phyloP scores from a whole-genome alignment of 1,140 invertebrate species.

The Drosophila sturtevanti region DNA sequence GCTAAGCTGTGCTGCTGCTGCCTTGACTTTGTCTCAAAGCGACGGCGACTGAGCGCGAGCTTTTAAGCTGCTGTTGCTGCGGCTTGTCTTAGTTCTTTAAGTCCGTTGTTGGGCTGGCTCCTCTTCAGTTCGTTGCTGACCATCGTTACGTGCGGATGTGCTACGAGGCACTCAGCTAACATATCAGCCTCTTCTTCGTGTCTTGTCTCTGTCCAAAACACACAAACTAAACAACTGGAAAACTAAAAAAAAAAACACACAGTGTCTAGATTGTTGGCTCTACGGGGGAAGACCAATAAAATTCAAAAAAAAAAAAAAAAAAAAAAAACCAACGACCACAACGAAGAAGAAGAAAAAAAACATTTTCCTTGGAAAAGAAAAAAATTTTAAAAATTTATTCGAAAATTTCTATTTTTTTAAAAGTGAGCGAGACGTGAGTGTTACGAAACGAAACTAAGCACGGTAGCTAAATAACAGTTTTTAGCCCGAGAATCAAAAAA shows the following conservation, averaged over 20 bases:
- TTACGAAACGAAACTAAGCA: slow-evolving; percentile 18
- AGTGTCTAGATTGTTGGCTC: slow-evolving; percentile 19
- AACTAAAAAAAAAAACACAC: slow-evolving; percentile 6
- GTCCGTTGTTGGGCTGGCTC: slow-evolving; percentile 80
- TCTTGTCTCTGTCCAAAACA: slow-evolving; percentile 10
- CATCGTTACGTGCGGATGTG: slow-evolving; percentile 82
- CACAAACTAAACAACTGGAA: slow-evolving; percentile 22
- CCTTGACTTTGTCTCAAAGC: slow-evolving; percentile 66
- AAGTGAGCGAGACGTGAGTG: slow-evolving; percentile 68
- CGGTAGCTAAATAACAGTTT: slow-evolving; percentile 40
- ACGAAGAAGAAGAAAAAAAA: slow-evolving; percentile 39
- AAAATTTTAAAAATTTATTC: slow-evolving; percentile 22
- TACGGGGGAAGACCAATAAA: background rate
- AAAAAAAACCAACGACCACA: background rate
- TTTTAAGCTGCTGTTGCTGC: slow-evolving; percentile 47
- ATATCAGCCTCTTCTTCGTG: slow-evolving; percentile 8
- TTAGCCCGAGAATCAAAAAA: background rate
- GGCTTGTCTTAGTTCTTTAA: slow-evolving; percentile 79
- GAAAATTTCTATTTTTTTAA: slow-evolving; percentile 34
- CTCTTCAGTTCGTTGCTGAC: slow-evolving; percentile 83
- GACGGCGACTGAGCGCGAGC: slow-evolving; percentile 23
- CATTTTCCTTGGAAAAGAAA: slow-evolving; percentile 32
- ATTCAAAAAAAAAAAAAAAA: background rate
- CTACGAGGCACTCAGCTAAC: slow-evolving; percentile 65
- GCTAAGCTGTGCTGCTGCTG: slow-evolving; percentile 28